Evolutionary conservation across 2,797 vertebrate genomes (phyloP).

Genomic region (Sphaeramia orbicularis): DNA sequence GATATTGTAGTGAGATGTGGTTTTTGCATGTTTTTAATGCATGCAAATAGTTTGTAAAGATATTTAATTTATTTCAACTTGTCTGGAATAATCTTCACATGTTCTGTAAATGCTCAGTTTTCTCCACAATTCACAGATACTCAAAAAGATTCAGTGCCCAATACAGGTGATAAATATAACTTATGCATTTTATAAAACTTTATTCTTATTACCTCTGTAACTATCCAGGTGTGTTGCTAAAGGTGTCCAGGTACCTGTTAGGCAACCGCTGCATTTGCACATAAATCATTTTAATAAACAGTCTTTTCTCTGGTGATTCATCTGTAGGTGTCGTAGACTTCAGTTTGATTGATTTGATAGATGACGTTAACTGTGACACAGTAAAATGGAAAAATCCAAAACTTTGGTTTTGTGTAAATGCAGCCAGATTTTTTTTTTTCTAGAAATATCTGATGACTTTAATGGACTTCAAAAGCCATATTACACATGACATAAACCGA

Average conservation of each 20-base stretch:
- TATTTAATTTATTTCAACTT: not conserved
- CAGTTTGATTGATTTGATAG: too few relatives aligned
- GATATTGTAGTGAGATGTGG: not conserved
- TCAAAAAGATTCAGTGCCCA: slow-evolving; percentile 27
- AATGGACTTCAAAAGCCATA: slow-evolving; percentile 42
- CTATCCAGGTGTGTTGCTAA: slow-evolving; percentile 14
- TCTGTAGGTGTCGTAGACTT: not conserved
- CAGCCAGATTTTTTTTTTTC: slow-evolving; percentile 6
- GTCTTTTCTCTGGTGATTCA: not conserved
- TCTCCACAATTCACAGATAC: not conserved
- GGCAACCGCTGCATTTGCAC: slow-evolving; percentile 39
- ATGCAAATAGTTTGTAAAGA: not conserved
- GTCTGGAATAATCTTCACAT: slow-evolving; percentile 12
- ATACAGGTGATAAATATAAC: slow-evolving; percentile 29
- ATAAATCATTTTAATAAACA: not conserved
- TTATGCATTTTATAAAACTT: slow-evolving; percentile 55
- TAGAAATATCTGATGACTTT: slow-evolving; percentile 5
- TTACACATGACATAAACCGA: slow-evolving; percentile 12
- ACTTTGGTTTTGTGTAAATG: slow-evolving; percentile 11
- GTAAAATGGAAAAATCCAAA: too few relatives aligned
- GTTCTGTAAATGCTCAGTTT: slow-evolving; percentile 27
- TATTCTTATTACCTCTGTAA: slow-evolving; percentile 36
- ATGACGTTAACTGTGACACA: too few relatives aligned
- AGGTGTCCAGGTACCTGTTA: slow-evolving; percentile 37
- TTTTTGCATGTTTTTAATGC: not conserved